Conservation (phyloP, 2,113 vertebrate genomes). For the Pholis gunnellus region DNA sequence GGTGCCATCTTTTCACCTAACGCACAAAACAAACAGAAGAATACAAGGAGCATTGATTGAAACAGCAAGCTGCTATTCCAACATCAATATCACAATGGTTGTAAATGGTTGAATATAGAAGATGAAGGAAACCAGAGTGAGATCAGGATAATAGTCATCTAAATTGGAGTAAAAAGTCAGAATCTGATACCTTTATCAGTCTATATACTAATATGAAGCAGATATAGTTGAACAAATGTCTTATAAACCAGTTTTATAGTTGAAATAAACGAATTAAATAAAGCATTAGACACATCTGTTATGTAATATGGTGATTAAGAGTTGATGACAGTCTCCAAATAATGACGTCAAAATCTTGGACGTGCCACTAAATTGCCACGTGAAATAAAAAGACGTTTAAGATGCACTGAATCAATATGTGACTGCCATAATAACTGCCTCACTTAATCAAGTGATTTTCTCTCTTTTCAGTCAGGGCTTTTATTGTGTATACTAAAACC, state of each 20-base stretch:
- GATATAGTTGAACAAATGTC: not conserved
- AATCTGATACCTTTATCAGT: not conserved
- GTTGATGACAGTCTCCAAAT: not conserved
- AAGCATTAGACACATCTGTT: not conserved
- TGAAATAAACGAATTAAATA: not conserved
- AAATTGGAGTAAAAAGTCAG: not conserved
- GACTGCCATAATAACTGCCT: slow-evolving; percentile 18
- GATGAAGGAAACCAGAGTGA: not conserved
- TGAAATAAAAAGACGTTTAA: slow-evolving; percentile 19
- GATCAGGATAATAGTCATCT: not conserved
- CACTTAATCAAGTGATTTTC: slow-evolving; percentile 38
- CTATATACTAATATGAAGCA: not conserved
- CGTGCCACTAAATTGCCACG: not conserved
- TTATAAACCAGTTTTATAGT: not conserved
- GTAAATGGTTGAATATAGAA: not conserved
- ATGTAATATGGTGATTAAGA: not conserved
- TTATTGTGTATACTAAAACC: slow-evolving; percentile 37
- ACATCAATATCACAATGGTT: not conserved
- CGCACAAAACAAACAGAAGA: slow-evolving; percentile 15
- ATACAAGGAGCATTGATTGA: not conserved
- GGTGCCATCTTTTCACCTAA: slow-evolving; percentile 77
- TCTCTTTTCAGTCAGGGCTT: slow-evolving; percentile 35
- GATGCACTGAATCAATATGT: slow-evolving; percentile 41
- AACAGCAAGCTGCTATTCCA: not conserved
- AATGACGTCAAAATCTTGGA: not conserved